Base-by-base conservation (phyloP, 2,888 invertebrate genomes). In the Chrysina gloriosa region DNA sequence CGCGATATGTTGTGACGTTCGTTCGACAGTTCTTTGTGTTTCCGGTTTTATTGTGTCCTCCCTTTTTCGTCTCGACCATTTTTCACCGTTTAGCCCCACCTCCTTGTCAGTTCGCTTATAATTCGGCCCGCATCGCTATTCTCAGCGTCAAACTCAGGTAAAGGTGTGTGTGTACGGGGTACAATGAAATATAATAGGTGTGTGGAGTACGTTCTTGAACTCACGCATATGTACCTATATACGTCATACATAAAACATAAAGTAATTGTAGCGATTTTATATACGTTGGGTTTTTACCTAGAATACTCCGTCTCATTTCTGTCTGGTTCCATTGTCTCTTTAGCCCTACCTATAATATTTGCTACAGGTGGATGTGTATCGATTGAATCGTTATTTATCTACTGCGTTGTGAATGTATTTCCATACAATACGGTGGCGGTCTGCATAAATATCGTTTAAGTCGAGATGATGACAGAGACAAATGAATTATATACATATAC, bases 1-100 rank as follows among this genome's bases (percentile, higher is more conserved):
- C 71, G 73, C 72, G 75, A 74, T 73, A 68, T 76, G 75, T 77
- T 75, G 72, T 75, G 75, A 75, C 74, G 71, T 69, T 64, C 63
- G 73, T 73, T 75, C 74, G 74, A 75, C 74, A 73, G 72, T 73
- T 73, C 73, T 71, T 72, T 71, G 67, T 65, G 70, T 71, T 72
- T 72, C 73, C 73, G 69, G 72, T 70, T 66, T 48, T 66, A 68
- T 71, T 70, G 70, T 73, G 54, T 71, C 65, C 64, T 64, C 56
- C 65, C 69, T 52, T 63, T 61, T 54, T 47, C 66, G 65, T 61
- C 58, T 52, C 27, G 48, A 61, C 69, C 67, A 61, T 54, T 56
- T 65, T 68, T 54, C 69, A 65, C 67, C 68, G 68, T 61, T 68
- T 67, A 36, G 58, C 39, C 27, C 58, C 39, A 36, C 58, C 50